phyloP scores from a whole-genome alignment of 2,113 vertebrate species.

The Eira barbara region DNA sequence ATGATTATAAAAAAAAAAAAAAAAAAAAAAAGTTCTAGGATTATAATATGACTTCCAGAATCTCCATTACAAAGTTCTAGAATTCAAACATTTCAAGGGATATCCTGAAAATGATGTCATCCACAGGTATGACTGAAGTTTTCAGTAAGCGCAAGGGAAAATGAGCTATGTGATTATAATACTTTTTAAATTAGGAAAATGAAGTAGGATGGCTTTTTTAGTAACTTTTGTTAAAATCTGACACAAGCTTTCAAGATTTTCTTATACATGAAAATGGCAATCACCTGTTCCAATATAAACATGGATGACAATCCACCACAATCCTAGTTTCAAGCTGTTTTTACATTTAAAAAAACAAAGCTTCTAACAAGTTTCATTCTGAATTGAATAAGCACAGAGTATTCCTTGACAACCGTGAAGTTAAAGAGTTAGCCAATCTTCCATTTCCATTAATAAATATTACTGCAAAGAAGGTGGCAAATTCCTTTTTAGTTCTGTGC shows the following conservation, averaged over 20 bases:
- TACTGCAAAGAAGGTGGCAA: not conserved
- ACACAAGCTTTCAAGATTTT: not conserved
- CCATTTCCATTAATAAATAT: not conserved
- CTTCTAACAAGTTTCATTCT: not conserved
- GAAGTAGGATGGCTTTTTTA: not conserved
- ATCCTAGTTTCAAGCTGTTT: not conserved
- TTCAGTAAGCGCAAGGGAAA: not conserved
- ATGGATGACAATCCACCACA: not conserved
- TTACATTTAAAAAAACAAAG: not conserved
- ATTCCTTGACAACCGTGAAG: not conserved
- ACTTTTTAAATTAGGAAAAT: conserved; percentile 6
- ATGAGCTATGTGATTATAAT: not conserved
- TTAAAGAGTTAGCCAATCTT: not conserved
- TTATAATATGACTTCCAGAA: no score
- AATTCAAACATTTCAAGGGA: not conserved
- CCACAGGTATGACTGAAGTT: not conserved
- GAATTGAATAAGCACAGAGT: not conserved
- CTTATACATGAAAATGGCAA: not conserved
- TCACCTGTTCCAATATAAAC: not conserved
- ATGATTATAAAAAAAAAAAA: not conserved
- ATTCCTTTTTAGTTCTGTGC: not conserved
- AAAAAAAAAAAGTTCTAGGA: no score
- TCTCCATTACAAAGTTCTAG: not conserved
- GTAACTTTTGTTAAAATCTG: not conserved
- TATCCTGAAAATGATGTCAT: not conserved